phyloP scores from a whole-genome alignment of 2,113 vertebrate species.

The Sceloporus tristichus region DNA sequence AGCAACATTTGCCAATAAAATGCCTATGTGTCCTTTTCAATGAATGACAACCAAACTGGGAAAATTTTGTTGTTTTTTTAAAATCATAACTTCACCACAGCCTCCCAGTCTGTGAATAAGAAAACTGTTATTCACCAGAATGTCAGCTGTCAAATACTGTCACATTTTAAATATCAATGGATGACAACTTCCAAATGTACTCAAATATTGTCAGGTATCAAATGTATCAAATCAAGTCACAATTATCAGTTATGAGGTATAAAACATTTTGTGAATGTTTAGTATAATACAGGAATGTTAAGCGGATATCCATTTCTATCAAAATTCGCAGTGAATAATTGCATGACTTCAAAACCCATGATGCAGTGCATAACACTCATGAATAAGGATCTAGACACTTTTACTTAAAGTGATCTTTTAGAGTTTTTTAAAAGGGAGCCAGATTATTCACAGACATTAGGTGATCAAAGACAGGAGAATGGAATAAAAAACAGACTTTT shows the following conservation, averaged over 20 bases:
- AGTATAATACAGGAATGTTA: neutral
- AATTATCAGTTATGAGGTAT: conserved; percentile 1
- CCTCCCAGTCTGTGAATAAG: neutral
- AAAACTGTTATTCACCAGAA: conserved; percentile 8
- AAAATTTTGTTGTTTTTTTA: no score
- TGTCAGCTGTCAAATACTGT: conserved; percentile 21
- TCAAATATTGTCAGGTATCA: conserved; percentile 14
- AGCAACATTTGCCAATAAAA: neutral
- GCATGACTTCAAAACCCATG: neutral
- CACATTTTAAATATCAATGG: conserved; percentile 15
- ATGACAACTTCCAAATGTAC: neutral
- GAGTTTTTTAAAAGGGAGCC: neutral
- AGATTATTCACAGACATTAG: conserved; percentile 7
- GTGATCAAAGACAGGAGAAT: neutral
- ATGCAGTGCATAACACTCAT: neutral
- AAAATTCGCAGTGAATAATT: neutral
- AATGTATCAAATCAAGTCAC: conserved; percentile 2
- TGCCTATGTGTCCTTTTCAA: neutral
- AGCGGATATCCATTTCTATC: neutral
- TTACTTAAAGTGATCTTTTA: neutral
- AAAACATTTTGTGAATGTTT: neutral
- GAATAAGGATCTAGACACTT: neutral
- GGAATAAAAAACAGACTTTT: conserved; percentile 6
- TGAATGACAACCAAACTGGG: neutral
- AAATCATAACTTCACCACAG: neutral